Evolutionary conservation across 2,888 invertebrate species (phyloP).

Genomic region (Melipona bicolor): DNA sequence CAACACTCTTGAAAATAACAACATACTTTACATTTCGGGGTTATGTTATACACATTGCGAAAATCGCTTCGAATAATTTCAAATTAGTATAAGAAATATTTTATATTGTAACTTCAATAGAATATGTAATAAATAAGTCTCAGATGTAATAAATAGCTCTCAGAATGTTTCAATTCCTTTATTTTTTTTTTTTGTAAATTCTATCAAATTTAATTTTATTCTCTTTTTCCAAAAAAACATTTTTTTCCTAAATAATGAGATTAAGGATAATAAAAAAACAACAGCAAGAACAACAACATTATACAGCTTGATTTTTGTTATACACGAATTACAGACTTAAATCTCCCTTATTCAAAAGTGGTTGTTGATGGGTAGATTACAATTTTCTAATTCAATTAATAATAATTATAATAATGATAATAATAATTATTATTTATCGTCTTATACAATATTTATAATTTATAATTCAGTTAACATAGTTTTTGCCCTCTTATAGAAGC

Average conservation of each 20-base stretch:
- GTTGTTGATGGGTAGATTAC: conserved; percentile 60
- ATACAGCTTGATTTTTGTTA: conserved; percentile 70
- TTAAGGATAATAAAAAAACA: conserved; percentile 63
- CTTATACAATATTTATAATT: conserved; percentile 76
- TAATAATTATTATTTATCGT: conserved; percentile 73
- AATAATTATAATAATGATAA: conserved; percentile 69
- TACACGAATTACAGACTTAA: conserved; percentile 67
- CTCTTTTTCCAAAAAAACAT: not conserved
- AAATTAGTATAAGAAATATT: not conserved
- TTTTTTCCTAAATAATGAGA: conserved; percentile 29
- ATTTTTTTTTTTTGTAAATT: not conserved
- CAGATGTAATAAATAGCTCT: not conserved
- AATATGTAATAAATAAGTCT: conserved; percentile 16
- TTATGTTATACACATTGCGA: conserved; percentile 29
- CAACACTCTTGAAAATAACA: conserved; percentile 18
- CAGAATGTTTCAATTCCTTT: no score
- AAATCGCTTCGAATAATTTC: not conserved
- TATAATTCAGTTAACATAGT: conserved; percentile 72
- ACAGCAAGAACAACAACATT: conserved; percentile 66
- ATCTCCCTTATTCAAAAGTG: conserved; percentile 56
- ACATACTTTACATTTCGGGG: conserved; percentile 50
- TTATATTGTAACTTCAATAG: not conserved
- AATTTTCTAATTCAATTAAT: conserved; percentile 65
- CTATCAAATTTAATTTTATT: not conserved
- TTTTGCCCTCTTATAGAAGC: conserved; percentile 33